Percentiles rank a stretch among this genome's conserved stretches.
phyloP scores from a whole-genome alignment of 2,888 invertebrate genomes.

The Morinoia aosen region DNA sequence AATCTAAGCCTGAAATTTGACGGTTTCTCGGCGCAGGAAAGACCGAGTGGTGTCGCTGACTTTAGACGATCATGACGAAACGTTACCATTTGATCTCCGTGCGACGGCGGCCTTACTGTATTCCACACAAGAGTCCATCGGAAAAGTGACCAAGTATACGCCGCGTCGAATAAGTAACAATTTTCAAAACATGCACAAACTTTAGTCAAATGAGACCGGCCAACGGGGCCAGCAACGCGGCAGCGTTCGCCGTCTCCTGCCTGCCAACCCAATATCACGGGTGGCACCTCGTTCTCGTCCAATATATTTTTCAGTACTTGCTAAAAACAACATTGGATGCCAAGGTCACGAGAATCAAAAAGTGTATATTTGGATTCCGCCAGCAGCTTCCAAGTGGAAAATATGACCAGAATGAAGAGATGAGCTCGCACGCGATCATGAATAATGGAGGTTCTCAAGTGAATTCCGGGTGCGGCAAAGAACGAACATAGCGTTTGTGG shows the following conservation, averaged over 20 bases:
- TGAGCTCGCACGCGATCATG: neutral
- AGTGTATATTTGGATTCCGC: neutral
- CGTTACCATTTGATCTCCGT: no score
- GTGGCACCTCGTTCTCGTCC: neutral
- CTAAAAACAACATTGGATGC: neutral
- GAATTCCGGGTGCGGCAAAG: neutral
- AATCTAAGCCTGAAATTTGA: no score
- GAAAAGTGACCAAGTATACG: neutral
- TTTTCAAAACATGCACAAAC: neutral
- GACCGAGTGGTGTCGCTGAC: no score
- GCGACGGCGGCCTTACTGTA: neutral
- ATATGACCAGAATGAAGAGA: neutral
- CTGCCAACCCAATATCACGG: neutral
- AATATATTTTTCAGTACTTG: neutral
- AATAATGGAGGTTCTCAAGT: neutral
- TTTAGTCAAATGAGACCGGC: neutral
- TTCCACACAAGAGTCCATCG: neutral
- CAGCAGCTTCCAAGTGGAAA: neutral
- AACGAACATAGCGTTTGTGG: neutral
- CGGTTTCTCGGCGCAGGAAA: no score
- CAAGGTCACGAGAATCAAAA: neutral
- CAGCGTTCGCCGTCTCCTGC: neutral
- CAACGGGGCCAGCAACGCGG: neutral
- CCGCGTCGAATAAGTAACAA: neutral
- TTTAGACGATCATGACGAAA: no score